Evolutionary conservation across 2,888 invertebrate genomes (phyloP).

Genomic region (Seira musarum): DNA sequence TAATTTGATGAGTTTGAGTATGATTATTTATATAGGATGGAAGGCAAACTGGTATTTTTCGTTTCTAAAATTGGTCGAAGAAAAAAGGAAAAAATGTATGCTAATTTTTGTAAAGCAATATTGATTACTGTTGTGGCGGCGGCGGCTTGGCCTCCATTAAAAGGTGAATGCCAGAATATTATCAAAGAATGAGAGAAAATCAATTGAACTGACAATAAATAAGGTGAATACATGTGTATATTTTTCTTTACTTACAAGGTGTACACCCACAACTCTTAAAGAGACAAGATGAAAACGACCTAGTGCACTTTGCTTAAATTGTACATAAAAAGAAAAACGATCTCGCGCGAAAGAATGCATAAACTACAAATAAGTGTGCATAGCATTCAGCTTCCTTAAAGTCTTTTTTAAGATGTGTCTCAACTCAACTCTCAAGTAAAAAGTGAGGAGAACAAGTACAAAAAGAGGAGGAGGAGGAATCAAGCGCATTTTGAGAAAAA

Average conservation of each 20-base stretch:
- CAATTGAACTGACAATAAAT: background rate
- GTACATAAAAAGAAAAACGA: background rate
- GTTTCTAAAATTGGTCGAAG: conserved; percentile 16
- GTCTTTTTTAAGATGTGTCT: no score
- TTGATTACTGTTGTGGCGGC: conserved; percentile 33
- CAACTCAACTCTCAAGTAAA: conserved; percentile 23
- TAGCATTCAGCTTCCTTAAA: no score
- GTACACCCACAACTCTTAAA: conserved; percentile 58
- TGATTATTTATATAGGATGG: conserved; percentile 29
- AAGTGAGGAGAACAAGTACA: background rate
- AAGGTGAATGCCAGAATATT: conserved; percentile 32
- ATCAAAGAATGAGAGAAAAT: conserved; percentile 7
- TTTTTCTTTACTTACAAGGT: no score
- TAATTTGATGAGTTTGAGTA: background rate
- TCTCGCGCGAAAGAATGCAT: no score
- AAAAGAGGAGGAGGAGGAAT: conserved; percentile 49
- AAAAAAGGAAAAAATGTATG: conserved; percentile 24
- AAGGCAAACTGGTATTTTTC: conserved; percentile 52
- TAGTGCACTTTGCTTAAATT: conserved; percentile 12
- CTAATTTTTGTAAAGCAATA: conserved; percentile 41
- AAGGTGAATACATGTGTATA: no score
- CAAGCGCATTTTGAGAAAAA: conserved; percentile 25
- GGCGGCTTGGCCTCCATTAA: conserved; percentile 34
- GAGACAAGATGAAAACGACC: background rate
- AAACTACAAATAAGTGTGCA: no score